Percentiles rank a stretch among this genome's conserved stretches.
These are phyloP conservation scores for Xestia rhomboidea DNA, from an alignment of 2,888 invertebrate species.

Conservation along the genomic window DNA sequence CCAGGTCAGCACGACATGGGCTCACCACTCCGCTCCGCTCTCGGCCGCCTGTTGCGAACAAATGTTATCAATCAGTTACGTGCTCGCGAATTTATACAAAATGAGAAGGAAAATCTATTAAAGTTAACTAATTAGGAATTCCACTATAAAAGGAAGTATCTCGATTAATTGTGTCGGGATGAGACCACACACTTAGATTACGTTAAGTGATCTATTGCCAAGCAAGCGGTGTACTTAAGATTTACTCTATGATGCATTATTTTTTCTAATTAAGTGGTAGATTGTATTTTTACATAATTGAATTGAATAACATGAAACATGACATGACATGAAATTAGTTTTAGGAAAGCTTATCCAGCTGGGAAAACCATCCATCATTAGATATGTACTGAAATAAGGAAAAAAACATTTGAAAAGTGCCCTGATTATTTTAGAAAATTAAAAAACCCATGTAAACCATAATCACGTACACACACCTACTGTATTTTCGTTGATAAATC, in stretches of 20 bases:
- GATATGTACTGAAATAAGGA: neutral
- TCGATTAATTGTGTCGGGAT: conserved; percentile 16
- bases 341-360: conserved; percentile 12
- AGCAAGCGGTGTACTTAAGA: too few relatives aligned
- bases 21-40: conserved; percentile 30
- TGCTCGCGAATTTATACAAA: conserved; percentile 55
- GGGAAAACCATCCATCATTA: neutral
- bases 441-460: neutral
- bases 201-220: neutral
- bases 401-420: neutral
- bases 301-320: neutral
- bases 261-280: neutral
- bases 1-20: conserved; percentile 43
- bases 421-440: neutral
- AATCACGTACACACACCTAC: neutral
- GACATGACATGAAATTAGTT: neutral
- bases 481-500: neutral
- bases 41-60: conserved; percentile 49
- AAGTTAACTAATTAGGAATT: conserved; percentile 62
- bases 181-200: neutral
- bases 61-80: conserved; percentile 49
- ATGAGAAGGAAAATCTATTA: conserved; percentile 64
- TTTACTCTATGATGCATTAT: too few relatives aligned
- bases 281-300: neutral
- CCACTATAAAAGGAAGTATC: conserved; percentile 49